These are phyloP conservation scores for Chironomus striatipennis DNA, from an alignment of 1,140 invertebrate species.

Conservation along the genomic window DNA sequence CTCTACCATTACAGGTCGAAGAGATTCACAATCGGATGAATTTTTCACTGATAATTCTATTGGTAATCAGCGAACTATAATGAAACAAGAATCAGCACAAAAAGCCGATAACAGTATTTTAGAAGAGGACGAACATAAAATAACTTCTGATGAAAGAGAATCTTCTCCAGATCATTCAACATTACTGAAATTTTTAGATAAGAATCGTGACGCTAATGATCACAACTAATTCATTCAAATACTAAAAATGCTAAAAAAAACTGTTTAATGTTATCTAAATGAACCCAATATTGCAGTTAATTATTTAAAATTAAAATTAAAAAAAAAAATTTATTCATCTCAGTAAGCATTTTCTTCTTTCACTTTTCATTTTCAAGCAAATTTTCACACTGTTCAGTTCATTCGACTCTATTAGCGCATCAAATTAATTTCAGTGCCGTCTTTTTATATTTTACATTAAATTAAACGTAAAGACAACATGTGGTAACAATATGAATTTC, in stretches of 20 bases:
- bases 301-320: neutral
- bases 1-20: neutral
- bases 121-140: neutral
- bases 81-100: neutral
- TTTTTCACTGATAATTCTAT: neutral
- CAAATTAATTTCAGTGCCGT: neutral
- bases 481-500: neutral
- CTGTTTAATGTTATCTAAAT: neutral
- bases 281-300: too few relatives aligned
- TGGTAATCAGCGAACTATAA: neutral
- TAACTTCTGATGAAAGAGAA: neutral
- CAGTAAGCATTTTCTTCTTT: neutral
- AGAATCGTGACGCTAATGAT: neutral
- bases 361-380: neutral
- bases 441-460: neutral
- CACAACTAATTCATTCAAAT: neutral
- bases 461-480: neutral
- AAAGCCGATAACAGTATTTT: neutral
- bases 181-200: slow-evolving; percentile 8
- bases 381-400: neutral
- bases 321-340: neutral
- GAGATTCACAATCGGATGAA: neutral
- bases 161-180: slow-evolving; percentile 1
- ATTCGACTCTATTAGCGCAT: neutral
- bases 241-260: neutral